Evolutionary conservation across 2,113 vertebrate species (phyloP), one percentile per base, ranked within the genome.

Genomic region (Urocolius indicus): DNA sequence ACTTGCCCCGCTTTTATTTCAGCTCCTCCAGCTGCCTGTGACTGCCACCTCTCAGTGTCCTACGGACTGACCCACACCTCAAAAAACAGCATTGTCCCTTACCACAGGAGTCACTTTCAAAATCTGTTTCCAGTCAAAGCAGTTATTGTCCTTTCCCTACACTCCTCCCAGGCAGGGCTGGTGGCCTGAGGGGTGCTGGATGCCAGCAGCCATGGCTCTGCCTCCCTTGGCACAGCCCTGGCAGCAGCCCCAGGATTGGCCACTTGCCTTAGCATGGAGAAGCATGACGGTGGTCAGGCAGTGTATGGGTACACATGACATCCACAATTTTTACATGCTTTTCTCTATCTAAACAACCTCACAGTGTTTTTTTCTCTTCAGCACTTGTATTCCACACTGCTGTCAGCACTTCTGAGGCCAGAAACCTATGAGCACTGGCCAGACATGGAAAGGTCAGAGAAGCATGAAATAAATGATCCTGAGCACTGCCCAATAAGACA

Each of bases 401-500:
- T 93, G 75, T 79, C 89, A 83, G 59, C 84, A 77, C 46, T 85
- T 84, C 74, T 43, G 84, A 93, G 29, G 62, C 49, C 58, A 61
- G 48, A 3, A 29, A 27, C 32, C 24, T 46, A 27, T 75, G 41
- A 46, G 49, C 13, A 12, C 45, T 7, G 38, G 41, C 30, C 74
- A 84, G 61, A 32, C 57, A 10, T 24, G 30, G 54, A 55, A 58
- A 51, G 41, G 43, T 36, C 3, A 1, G 41, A 49, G 74, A 22
- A 88, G 13, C n/a, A 71, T 65, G 54, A 75, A 87, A 79, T 3
- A 62, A 22, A 24, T 66, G 41, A 18, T 75, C 48, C 22, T 3
- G 3, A 82, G 55, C 43, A 54, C 49, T 19, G 57, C 32, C 36
- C 41, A 41, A 49, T 22, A 41, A 71, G 45, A 26, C 36, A 45